Percentiles rank a stretch among this genome's conserved stretches.
These are phyloP conservation scores for Magallana ariakensis DNA, from an alignment of 1,140 invertebrate genomes.

Conservation along the genomic window DNA sequence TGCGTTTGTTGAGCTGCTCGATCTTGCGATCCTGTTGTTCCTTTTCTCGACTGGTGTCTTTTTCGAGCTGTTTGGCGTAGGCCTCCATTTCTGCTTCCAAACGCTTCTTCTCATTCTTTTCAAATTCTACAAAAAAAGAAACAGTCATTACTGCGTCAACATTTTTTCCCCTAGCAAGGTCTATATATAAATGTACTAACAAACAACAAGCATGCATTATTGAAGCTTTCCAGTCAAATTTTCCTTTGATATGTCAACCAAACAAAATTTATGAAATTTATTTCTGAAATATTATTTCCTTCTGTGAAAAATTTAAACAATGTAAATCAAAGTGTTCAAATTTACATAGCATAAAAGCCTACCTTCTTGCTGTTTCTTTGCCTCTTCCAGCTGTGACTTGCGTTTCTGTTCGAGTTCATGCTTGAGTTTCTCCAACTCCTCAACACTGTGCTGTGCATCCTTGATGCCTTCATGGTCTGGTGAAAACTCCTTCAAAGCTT, in stretches of 20 bases:
- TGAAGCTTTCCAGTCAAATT: too few relatives aligned
- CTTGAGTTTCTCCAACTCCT: constrained; percentile 71
- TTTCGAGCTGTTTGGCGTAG: constrained; percentile 72
- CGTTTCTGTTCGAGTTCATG: constrained; percentile 69
- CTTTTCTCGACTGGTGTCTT: constrained; percentile 73
- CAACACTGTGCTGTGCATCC: constrained; percentile 64
- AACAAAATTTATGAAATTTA: too few relatives aligned
- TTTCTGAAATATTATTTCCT: too few relatives aligned
- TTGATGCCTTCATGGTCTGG: constrained; percentile 68
- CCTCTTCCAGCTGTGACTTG: constrained; percentile 65
- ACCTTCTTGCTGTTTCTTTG: constrained; percentile 74
- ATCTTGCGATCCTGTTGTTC: constrained; percentile 72
- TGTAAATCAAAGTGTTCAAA: too few relatives aligned
- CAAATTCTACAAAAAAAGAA: constrained; percentile 70
- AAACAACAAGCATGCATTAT: too few relatives aligned
- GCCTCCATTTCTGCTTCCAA: constrained; percentile 71
- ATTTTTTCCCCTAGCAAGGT: too few relatives aligned
- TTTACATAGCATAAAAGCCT: neutral
- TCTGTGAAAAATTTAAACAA: too few relatives aligned
- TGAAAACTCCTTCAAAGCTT: constrained; percentile 72
- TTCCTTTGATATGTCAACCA: too few relatives aligned
- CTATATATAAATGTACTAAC: too few relatives aligned
- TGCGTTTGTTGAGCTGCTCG: constrained; percentile 72
- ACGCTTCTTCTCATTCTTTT: constrained; percentile 67
- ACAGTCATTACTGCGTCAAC: neutral